Evolutionary conservation across 2,888 invertebrate genomes (phyloP), one percentile per base, ranked within the genome.

Genomic region (Cataglyphis albicans): DNA sequence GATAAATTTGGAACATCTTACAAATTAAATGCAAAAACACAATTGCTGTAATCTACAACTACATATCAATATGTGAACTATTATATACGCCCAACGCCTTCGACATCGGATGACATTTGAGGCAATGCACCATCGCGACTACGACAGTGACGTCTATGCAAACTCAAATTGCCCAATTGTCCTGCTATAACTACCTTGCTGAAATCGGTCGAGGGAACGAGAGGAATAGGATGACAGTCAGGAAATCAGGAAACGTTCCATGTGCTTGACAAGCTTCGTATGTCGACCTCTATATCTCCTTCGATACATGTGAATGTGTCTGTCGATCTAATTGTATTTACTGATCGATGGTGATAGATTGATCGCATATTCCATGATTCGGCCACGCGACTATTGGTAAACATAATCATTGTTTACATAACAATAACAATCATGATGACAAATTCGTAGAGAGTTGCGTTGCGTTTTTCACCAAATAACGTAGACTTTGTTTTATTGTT

Each of bases 381-480:
- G 85, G 35, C 18, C 68, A 32, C 55, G 48, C 35, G 82, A 73
- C 67, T 72, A 81, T 76, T 68, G 82, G 67, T 41, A 48, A 85
- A 35, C 35, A 75, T 73, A 21, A 35, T 55, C 35, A 59, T 32
- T 63, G n/a, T 78, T 41, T 57, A 57, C 76, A 65, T 68, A 68
- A 76, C 59, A 87, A 87, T 86, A 86, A 87, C 67, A 87, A 84
- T 83, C 81, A 85, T 82, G 85, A 85, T 65, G 59, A 48, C 70
- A 25, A 63, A 65, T 41, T 48, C 38, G 61, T 76, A 52, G 41
- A 74, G 74, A 63, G 82, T 85, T 85, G 75, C 85, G 80, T 63
- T 59, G 38, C 29, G 76, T 85, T 88, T 85, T 88, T 82, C 72
- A 87, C 85, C 83, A 57, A 44, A 84, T 86, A 87, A 89, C 85